A percentile compares a stretch with the other conserved stretches of the same genome.
phyloP scores from a whole-genome alignment of 2,113 vertebrate species.

The Macquaria ambigua region DNA sequence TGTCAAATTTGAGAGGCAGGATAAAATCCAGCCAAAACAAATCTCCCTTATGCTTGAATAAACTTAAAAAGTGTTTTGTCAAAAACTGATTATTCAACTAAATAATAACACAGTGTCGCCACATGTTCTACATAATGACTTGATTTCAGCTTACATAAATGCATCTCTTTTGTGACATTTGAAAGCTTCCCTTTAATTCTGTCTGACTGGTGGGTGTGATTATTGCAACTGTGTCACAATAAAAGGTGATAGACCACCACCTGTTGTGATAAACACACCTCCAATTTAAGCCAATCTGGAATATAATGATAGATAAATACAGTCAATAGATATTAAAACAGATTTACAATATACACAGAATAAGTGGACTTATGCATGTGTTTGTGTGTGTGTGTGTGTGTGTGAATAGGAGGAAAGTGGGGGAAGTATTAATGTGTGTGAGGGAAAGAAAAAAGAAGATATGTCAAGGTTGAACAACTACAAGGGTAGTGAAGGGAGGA shows the following conservation, averaged over 20 bases:
- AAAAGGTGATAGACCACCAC: constrained; percentile 37
- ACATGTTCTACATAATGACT: neutral
- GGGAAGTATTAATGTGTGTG: constrained; percentile 3
- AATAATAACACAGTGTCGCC: neutral
- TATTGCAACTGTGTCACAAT: constrained; percentile 33
- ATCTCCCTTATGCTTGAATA: neutral
- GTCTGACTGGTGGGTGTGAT: constrained; percentile 5
- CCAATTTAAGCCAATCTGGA: constrained; percentile 24
- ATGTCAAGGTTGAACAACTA: constrained; percentile 50
- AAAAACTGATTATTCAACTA: neutral
- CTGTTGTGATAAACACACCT: constrained; percentile 46
- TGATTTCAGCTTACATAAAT: constrained; percentile 14
- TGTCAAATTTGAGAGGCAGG: neutral
- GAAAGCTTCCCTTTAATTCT: constrained; percentile 2
- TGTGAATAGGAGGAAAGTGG: neutral
- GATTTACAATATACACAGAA: constrained; percentile 13
- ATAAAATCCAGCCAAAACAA: constrained; percentile 13
- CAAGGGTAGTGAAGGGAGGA: constrained; percentile 31
- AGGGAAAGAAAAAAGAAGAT: neutral
- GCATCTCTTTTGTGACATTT: constrained; percentile 19
- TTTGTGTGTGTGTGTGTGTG: neutral
- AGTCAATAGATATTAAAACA: constrained; percentile 13
- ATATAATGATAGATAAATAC: constrained; percentile 29
- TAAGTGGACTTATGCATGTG: neutral
- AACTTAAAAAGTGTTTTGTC: neutral